phyloP scores from a whole-genome alignment of 2,113 vertebrate species.

The Peromyscus californicus region DNA sequence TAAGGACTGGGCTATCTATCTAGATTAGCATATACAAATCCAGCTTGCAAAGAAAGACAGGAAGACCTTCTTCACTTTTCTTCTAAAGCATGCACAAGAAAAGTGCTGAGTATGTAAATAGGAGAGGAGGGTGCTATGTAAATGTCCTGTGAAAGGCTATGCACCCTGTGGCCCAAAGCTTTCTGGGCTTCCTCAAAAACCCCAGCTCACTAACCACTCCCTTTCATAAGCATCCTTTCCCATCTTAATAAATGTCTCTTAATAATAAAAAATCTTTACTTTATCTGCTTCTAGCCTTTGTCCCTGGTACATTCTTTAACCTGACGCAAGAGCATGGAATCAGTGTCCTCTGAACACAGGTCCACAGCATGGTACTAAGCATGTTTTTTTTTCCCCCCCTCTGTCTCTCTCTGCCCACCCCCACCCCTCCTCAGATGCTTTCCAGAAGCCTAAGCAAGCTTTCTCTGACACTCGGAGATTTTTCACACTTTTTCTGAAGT shows the following conservation, averaged over 20 bases:
- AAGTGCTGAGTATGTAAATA: not conserved
- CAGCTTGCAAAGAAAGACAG: not conserved
- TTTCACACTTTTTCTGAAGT: not conserved
- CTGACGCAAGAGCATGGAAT: not conserved
- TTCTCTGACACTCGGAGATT: not conserved
- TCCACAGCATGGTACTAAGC: not conserved
- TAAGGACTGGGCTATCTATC: not conserved
- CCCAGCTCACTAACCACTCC: not conserved
- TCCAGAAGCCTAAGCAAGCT: not conserved
- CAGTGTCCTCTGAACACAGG: not conserved
- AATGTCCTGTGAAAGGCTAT: no score
- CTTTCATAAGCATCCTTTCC: not conserved
- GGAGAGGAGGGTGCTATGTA: no score
- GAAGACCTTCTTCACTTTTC: not conserved
- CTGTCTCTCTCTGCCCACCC: not conserved
- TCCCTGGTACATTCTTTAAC: not conserved
- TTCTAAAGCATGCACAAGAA: not conserved
- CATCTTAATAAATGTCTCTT: not conserved
- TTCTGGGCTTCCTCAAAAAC: not conserved
- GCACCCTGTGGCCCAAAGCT: no score
- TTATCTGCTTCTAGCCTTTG: not conserved
- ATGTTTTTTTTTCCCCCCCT: not conserved
- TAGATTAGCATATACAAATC: not conserved
- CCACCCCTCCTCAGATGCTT: not conserved
- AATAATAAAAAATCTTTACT: no score